A percentile compares a stretch with the other conserved stretches of the same genome.
Conservation (phyloP, 2,113 vertebrate genomes). For the Etheostoma cragini region DNA sequence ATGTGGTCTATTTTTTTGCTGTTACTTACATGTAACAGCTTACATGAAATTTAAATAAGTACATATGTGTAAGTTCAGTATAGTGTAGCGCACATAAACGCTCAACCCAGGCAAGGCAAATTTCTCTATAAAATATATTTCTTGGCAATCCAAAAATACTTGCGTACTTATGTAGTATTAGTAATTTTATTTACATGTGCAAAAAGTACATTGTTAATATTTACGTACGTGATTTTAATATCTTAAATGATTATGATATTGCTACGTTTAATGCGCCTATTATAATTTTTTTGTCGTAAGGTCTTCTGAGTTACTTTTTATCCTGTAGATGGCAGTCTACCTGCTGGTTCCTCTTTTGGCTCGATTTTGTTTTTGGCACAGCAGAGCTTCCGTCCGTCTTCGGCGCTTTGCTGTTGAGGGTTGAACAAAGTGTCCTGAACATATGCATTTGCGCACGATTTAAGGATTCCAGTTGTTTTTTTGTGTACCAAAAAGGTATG, state of each 20-base stretch:
- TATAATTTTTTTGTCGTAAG: not conserved
- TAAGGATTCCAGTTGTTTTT: not conserved
- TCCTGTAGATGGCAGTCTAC: constrained; percentile 34
- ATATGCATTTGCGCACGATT: not conserved
- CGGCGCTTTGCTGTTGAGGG: not conserved
- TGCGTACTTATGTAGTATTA: too few relatives aligned
- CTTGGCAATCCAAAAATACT: too few relatives aligned
- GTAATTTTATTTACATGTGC: too few relatives aligned
- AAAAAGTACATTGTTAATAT: too few relatives aligned
- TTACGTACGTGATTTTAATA: too few relatives aligned
- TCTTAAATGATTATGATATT: not conserved
- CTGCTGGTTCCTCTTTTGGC: not conserved
- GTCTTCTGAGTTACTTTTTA: too few relatives aligned
- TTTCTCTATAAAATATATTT: not conserved
- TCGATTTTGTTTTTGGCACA: not conserved
- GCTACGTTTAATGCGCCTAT: not conserved
- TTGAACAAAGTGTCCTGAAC: not conserved
- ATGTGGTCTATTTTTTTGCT: not conserved
- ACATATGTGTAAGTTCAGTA: not conserved
- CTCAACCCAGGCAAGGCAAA: not conserved
- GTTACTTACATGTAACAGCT: not conserved
- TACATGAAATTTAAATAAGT: not conserved
- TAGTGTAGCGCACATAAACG: too few relatives aligned
- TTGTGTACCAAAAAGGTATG: constrained; percentile 22
- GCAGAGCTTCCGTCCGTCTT: constrained; percentile 55